These are phyloP conservation scores for Drosophila albomicans DNA, from an alignment of 1,140 invertebrate species.

Conservation along the genomic window DNA sequence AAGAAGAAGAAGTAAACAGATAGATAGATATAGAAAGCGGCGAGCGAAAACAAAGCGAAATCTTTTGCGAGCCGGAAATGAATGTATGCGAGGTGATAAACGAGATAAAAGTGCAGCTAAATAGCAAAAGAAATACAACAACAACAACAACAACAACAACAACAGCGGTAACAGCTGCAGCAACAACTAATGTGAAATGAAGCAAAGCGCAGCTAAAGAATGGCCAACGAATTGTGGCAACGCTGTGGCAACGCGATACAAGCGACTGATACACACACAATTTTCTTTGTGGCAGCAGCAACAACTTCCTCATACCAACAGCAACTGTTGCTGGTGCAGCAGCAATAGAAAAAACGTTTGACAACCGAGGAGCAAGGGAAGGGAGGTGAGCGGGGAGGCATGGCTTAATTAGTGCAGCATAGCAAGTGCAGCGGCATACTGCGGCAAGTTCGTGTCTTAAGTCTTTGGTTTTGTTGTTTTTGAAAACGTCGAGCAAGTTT, in stretches of 20 bases:
- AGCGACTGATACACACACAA: slow-evolving; percentile 53
- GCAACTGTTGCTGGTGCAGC: slow-evolving; percentile 10
- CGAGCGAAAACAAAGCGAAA: slow-evolving; percentile 21
- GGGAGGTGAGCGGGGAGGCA: slow-evolving; percentile 15
- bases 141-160: neutral
- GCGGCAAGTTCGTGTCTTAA: slow-evolving; percentile 10
- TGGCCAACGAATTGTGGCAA: slow-evolving; percentile 36
- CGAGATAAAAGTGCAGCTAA: slow-evolving; percentile 44
- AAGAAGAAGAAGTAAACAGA: slow-evolving; percentile 2
- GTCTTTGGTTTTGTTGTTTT: neutral
- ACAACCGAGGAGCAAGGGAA: neutral
- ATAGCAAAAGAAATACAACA: slow-evolving; percentile 17
- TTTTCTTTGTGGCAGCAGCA: slow-evolving; percentile 34
- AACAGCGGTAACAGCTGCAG: neutral
- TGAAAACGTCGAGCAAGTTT: slow-evolving; percentile 1
- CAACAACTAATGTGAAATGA: slow-evolving; percentile 11
- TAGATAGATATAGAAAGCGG: slow-evolving; percentile 9
- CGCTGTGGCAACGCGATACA: slow-evolving; percentile 36
- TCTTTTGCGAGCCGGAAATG: slow-evolving; percentile 43
- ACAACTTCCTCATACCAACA: slow-evolving; percentile 61
- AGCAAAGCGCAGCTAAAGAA: slow-evolving; percentile 20
- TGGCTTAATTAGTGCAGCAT: slow-evolving; percentile 68
- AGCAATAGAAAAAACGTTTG: slow-evolving; percentile 17
- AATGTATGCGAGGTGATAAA: slow-evolving; percentile 45
- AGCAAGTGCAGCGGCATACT: slow-evolving; percentile 13